These are phyloP conservation scores for Scolanthus callimorphus DNA, from an alignment of 92 coral and sea anemone species.

Conservation along the genomic window DNA sequence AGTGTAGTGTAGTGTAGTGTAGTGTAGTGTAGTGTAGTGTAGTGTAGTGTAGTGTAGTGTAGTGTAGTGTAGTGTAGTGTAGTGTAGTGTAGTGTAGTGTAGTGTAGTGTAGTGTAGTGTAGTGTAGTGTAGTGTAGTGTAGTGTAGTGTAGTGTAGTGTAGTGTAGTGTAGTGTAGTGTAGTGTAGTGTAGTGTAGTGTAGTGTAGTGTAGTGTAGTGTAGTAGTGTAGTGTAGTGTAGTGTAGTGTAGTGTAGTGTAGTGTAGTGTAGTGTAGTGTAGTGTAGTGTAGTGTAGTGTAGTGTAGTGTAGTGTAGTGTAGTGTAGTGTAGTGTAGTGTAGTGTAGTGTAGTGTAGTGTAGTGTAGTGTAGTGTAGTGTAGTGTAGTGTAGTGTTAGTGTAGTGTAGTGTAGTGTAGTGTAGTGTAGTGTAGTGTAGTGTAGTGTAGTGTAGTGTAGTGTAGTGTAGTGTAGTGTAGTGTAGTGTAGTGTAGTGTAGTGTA, in stretches of 20 bases:
- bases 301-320: conserved; percentile 5
- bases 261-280: conserved; percentile 1
- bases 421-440: too few species aligned
- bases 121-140: conserved; percentile 18
- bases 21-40: conserved; percentile 1
- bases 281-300: conserved; percentile 1
- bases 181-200: conserved; percentile 13
- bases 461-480: too few species aligned
- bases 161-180: conserved; percentile 20
- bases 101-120: conserved; percentile 12
- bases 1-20: too few species aligned
- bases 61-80: conserved; percentile 1
- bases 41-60: conserved; percentile 1
- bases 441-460: too few species aligned
- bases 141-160: conserved; percentile 19
- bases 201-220: conserved; percentile 1
- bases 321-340: background rate
- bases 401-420: too few species aligned
- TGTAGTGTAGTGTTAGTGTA: too few species aligned
- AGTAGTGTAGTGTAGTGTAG: too few species aligned
- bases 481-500: too few species aligned
- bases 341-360: background rate
- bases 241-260: background rate
- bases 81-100: conserved; percentile 12
- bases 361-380: background rate